Evolutionary conservation across 2,797 vertebrate species (phyloP), one percentile per base, ranked within the genome.

Genomic region (Enteromius argenteus): DNA sequence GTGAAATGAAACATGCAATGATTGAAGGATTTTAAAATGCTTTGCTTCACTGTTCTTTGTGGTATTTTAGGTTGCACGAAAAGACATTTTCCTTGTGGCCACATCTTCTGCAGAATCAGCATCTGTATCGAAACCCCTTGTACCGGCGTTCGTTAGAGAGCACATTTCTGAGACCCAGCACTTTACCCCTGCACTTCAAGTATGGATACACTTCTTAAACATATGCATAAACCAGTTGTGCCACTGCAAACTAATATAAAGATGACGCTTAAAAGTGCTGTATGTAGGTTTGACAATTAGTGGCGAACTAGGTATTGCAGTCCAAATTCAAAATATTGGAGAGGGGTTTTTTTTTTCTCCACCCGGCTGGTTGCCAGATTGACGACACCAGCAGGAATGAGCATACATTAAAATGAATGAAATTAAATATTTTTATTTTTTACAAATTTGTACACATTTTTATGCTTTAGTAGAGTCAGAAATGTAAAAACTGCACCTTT

Each of bases 41-140:
- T 37, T 60, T 76, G 64, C 23, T 60, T 74, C 23, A 53, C 53
- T 32, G 9, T 62, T 82, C 23, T 80, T 9, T 80, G 49, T 83
- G 35, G 27, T 13, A 19, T 69, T 84, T 76, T 91, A 96, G 95
- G 88, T 89, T 96, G 84, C 92, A 91, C 87, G 95, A 95, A 90
- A 96, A 92, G 86, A 96, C 96, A 2, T 94, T 96, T 91, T 96
- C 95, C 1, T 66, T 96, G 84, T 96, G 95, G 96, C 93, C 95
- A 77, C 95, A 95, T 91, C 93, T 96, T 27, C 89, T 94, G 15
- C 91, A 95, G 84, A 94, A 93, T 90, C 94, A 92, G 86, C 89
- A 91, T 32, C 93, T 94, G 81, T 93, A 95, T 90, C 90, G 88
- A 64, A 96, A 96, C 85, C 95, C 95, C 39, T 87, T 96, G 79